Base-by-base conservation (phyloP, 1,140 invertebrate genomes). In the Penaeus indicus region DNA sequence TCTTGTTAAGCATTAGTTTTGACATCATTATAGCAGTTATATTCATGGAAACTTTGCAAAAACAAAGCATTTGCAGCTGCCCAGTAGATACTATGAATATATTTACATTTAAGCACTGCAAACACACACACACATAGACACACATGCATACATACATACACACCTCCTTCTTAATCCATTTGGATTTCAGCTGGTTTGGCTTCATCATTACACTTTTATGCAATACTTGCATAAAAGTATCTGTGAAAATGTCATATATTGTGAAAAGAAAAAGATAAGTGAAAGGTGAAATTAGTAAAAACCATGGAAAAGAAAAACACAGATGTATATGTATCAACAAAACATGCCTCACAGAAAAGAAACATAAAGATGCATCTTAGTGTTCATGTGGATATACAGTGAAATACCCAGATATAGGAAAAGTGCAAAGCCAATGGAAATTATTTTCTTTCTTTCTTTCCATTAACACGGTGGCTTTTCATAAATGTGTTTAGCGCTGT, bases 151-250 rank as follows among this genome's bases (percentile, higher is more conserved):
- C 38, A 21, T 18, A 60, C 78, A 5, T 21, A 47, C 72, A 16
- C 67, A 32, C 25, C 72, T 38, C n/a, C 13, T 32, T 75, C 72
- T 32, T 72, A 69, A 84, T 69, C 72, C 27, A 84, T 78, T 79
- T 88, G 87, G 87, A 88, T 88, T 88, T 79, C 87, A 88, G 87
- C 87, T 88, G 87, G 87, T 88, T 88, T 88, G 87, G 87, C 87
- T 88, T 88, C 87, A 72, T 79, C 32, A 54, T 54, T 84, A 54
- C 47, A 60, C 16, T 61, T 78, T 60, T n/a, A 32, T 83, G 75
- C 19, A 84, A 61, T 38, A 69, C 38, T 22, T 77, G n/a, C n/a
- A 77, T 64, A 18, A 42, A 80, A 80, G 61, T 63, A 54, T n/a
- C 4, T 27, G 32, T 54, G 77, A n/a, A 47, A 67, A 27, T 60